phyloP scores from a whole-genome alignment of 2,888 invertebrate genomes.

The Dilophus febrilis region DNA sequence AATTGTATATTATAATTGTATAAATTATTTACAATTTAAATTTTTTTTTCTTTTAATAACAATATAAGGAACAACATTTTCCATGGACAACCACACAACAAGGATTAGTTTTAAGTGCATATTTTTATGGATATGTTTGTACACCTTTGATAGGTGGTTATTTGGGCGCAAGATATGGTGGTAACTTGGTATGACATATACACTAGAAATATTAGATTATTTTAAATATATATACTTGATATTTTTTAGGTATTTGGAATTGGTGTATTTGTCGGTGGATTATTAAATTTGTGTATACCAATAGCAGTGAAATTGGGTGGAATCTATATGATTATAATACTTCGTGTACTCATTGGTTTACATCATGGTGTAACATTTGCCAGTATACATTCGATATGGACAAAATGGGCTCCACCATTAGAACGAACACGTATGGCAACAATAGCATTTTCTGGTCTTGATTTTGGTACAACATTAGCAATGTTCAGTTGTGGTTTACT shows the following conservation, averaged over 20 bases:
- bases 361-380: constrained; percentile 27
- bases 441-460: constrained; percentile 71
- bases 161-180: constrained; percentile 69
- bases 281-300: constrained; percentile 67
- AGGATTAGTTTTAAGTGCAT: constrained; percentile 66
- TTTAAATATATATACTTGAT: too few relatives aligned
- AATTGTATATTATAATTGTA: background rate
- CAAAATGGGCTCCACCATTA: constrained; percentile 63
- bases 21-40: background rate
- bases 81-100: constrained; percentile 63
- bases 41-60: background rate
- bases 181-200: constrained; percentile 45
- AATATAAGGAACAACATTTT: constrained; percentile 50
- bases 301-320: constrained; percentile 38
- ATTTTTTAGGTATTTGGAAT: constrained; percentile 42
- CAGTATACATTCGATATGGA: constrained; percentile 65
- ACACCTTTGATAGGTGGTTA: constrained; percentile 74
- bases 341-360: background rate
- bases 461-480: constrained; percentile 68
- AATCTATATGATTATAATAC: background rate
- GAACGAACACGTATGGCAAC: constrained; percentile 66
- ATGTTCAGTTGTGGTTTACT: constrained; percentile 63
- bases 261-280: constrained; percentile 60
- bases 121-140: constrained; percentile 76
- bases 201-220: too few relatives aligned